A percentile compares a stretch with the other conserved stretches of the same genome.
phyloP scores from a whole-genome alignment of 1,140 invertebrate species.

The Drosophila ogumai region DNA sequence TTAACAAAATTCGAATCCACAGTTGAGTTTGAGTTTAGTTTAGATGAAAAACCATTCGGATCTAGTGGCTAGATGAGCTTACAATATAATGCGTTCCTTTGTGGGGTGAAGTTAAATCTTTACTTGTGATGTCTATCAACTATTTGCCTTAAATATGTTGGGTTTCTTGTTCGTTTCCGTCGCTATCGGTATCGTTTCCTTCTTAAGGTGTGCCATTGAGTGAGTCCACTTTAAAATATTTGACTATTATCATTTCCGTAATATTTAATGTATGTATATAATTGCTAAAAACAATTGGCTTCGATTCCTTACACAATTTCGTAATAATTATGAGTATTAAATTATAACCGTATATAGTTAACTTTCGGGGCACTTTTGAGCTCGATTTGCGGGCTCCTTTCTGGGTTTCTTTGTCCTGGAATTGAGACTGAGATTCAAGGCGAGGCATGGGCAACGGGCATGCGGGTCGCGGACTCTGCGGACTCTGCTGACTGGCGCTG shows the following conservation, averaged over 20 bases:
- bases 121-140: slow-evolving; percentile 50
- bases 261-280: slow-evolving; percentile 63
- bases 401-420: slow-evolving; percentile 31
- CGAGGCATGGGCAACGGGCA: slow-evolving; percentile 30
- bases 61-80: slow-evolving; percentile 68
- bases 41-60: slow-evolving; percentile 35
- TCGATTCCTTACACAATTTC: slow-evolving; percentile 60
- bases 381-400: slow-evolving; percentile 40
- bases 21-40: slow-evolving; percentile 31
- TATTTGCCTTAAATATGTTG: slow-evolving; percentile 49
- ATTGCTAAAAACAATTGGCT: slow-evolving; percentile 84
- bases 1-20: slow-evolving; percentile 41
- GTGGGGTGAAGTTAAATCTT: slow-evolving; percentile 44
- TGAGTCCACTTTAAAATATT: slow-evolving; percentile 56
- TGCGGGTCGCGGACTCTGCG: slow-evolving; percentile 31
- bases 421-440: slow-evolving; percentile 36
- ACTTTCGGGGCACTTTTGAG: slow-evolving; percentile 64
- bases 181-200: slow-evolving; percentile 19
- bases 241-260: slow-evolving; percentile 38
- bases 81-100: slow-evolving; percentile 50
- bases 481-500: slow-evolving; percentile 13
- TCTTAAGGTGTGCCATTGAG: slow-evolving; percentile 52
- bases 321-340: slow-evolving; percentile 40
- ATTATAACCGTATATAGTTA: slow-evolving; percentile 58
- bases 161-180: slow-evolving; percentile 23